A percentile compares a stretch with the other conserved stretches of the same genome.
These are phyloP conservation scores for Blastobasis lacticolella DNA, from an alignment of 2,888 invertebrate genomes.

Conservation along the genomic window DNA sequence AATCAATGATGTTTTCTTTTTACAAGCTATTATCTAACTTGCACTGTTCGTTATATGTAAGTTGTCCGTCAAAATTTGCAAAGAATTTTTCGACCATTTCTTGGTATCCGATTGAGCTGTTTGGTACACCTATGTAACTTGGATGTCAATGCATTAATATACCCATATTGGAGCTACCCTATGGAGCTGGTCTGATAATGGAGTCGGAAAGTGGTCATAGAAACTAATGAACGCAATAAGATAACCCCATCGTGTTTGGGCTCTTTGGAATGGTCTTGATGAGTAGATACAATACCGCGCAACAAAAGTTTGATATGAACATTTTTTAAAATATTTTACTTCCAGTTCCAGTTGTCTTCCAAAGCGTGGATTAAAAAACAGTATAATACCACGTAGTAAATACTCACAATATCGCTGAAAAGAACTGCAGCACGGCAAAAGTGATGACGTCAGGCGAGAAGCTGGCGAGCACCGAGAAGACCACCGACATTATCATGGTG, in stretches of 20 bases:
- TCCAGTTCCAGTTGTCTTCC: neutral
- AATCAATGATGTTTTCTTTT: too few species aligned
- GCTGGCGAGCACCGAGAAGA: conserved; percentile 73
- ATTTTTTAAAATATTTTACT: too few species aligned
- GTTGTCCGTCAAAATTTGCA: too few species aligned
- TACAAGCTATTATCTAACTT: neutral
- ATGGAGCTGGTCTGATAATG: neutral
- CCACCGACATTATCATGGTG: conserved; percentile 64
- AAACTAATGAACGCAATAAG: too few species aligned
- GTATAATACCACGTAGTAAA: neutral
- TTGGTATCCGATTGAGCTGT: neutral
- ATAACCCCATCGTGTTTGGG: too few species aligned
- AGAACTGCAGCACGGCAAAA: conserved; percentile 74
- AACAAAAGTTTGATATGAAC: too few species aligned
- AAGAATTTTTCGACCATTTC: neutral
- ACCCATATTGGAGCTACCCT: neutral
- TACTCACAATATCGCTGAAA: conserved; percentile 78
- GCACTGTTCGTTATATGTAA: too few species aligned
- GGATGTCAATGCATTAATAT: neutral
- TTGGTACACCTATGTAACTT: too few species aligned
- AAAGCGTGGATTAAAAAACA: neutral
- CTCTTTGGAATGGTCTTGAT: too few species aligned
- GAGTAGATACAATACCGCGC: neutral
- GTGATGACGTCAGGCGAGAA: conserved; percentile 75
- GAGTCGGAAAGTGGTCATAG: too few species aligned